These are phyloP conservation scores for Paralinhomoeus sp. DNA, from an alignment of 2,888 invertebrate genomes.

Conservation along the genomic window DNA sequence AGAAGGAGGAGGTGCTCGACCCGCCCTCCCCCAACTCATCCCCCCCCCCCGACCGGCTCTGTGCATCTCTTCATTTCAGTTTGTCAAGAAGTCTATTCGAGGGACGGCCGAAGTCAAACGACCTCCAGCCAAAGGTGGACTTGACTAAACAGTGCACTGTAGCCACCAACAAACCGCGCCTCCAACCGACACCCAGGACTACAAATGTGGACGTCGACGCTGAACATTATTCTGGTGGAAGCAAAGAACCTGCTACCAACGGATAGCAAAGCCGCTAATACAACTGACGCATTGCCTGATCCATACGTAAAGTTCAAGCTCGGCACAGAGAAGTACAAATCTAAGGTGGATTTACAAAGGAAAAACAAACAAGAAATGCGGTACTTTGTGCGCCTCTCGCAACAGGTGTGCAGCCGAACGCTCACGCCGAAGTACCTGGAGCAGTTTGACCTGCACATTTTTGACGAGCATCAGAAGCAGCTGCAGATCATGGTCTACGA, in stretches of 20 bases:
- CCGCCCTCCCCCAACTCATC: too few relatives aligned
- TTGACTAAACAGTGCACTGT: too few relatives aligned
- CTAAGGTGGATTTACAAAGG: constrained; percentile 37
- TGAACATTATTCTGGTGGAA: constrained; percentile 86
- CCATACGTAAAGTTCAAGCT: constrained; percentile 89
- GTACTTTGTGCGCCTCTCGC: background rate
- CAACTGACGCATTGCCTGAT: constrained; percentile 10
- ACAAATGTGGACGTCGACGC: constrained; percentile 89
- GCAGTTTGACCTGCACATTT: constrained; percentile 85
- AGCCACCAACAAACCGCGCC: too few relatives aligned
- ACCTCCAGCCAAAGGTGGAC: background rate
- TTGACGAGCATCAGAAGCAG: constrained; percentile 71
- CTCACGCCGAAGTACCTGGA: constrained; percentile 78
- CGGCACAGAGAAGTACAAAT: constrained; percentile 90
- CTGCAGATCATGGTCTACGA: constrained; percentile 78
- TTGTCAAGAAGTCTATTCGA: background rate
- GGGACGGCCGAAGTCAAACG: background rate
- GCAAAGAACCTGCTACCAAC: constrained; percentile 61
- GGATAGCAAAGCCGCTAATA: constrained; percentile 45
- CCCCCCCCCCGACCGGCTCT: too few relatives aligned
- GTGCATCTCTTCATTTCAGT: background rate
- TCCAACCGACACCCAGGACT: constrained; percentile 7
- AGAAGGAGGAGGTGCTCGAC: constrained; percentile 26
- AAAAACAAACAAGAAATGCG: background rate
- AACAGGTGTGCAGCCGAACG: constrained; percentile 42